A percentile compares a stretch with the other conserved stretches of the same genome.
These are phyloP conservation scores for Euzetes globulus DNA, from an alignment of 2,888 invertebrate species.

Conservation along the genomic window DNA sequence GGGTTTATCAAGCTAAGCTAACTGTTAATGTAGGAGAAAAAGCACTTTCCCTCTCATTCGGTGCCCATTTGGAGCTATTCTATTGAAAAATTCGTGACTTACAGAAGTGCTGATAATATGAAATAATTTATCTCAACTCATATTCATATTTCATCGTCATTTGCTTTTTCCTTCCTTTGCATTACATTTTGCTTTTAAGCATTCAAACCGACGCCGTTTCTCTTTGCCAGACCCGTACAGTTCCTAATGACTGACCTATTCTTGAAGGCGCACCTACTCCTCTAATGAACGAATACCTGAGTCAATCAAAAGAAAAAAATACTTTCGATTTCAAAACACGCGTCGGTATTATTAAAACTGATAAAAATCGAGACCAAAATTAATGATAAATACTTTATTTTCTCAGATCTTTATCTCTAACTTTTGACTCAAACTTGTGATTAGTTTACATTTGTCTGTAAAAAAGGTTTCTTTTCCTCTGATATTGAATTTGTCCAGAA, in stretches of 20 bases:
- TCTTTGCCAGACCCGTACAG: too few species aligned
- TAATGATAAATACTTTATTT: too few species aligned
- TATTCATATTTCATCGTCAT: constrained; percentile 13
- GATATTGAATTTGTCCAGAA: neutral
- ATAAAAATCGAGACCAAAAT: too few species aligned
- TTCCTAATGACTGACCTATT: constrained; percentile 11
- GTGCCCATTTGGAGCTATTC: neutral
- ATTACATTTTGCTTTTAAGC: neutral
- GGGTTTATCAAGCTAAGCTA: neutral
- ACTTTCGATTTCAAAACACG: too few species aligned
- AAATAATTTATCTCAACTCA: constrained; percentile 17
- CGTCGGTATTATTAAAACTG: too few species aligned
- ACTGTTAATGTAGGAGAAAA: neutral
- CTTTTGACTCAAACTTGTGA: too few species aligned
- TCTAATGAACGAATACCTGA: neutral
- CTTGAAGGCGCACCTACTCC: constrained; percentile 2
- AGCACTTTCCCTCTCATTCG: neutral
- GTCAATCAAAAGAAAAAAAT: too few species aligned
- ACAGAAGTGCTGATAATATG: constrained; percentile 18
- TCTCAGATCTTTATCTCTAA: too few species aligned
- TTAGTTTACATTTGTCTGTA: too few species aligned
- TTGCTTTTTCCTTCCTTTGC: neutral
- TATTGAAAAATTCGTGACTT: constrained; percentile 1
- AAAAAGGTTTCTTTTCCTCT: too few species aligned
- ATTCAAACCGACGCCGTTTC: too few species aligned